A percentile compares a stretch with the other conserved stretches of the same genome.
Conservation (phyloP, 2,113 vertebrate genomes). For the Myodes glareolus region DNA sequence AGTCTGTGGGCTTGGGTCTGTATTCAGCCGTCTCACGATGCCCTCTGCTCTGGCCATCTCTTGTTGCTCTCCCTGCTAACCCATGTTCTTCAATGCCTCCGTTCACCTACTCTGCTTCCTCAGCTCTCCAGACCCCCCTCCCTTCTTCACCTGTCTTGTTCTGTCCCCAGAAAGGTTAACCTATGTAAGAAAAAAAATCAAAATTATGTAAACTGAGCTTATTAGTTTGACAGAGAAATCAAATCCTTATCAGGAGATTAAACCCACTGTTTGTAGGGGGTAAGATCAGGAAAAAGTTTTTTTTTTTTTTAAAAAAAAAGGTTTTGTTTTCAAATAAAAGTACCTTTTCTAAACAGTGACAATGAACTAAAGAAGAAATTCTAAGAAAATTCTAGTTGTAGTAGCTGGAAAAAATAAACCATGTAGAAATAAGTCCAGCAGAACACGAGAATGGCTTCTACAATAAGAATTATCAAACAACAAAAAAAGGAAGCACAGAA, state of each 20-base stretch:
- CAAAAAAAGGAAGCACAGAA: background rate
- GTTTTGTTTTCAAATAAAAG: background rate
- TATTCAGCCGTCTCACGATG: background rate
- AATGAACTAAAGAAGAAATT: background rate
- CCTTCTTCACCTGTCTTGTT: background rate
- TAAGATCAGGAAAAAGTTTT: background rate
- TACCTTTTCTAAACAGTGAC: background rate
- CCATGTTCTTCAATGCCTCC: background rate
- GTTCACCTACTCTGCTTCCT: background rate
- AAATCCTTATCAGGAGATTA: background rate
- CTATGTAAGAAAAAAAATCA: background rate
- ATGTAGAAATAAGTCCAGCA: background rate
- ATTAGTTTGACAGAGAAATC: background rate
- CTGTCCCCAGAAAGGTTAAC: background rate
- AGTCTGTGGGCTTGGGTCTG: background rate
- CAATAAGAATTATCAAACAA: background rate
- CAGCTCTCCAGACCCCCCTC: background rate
- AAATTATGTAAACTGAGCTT: background rate
- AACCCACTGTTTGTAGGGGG: background rate
- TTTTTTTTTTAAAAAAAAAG: background rate
- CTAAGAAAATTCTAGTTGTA: background rate
- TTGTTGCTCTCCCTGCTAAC: background rate
- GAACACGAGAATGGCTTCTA: background rate
- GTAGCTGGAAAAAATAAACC: background rate
- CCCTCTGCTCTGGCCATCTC: background rate